Evolutionary conservation across 2,113 vertebrate genomes (phyloP).

Genomic region (Pangasianodon hypophthalmus): DNA sequence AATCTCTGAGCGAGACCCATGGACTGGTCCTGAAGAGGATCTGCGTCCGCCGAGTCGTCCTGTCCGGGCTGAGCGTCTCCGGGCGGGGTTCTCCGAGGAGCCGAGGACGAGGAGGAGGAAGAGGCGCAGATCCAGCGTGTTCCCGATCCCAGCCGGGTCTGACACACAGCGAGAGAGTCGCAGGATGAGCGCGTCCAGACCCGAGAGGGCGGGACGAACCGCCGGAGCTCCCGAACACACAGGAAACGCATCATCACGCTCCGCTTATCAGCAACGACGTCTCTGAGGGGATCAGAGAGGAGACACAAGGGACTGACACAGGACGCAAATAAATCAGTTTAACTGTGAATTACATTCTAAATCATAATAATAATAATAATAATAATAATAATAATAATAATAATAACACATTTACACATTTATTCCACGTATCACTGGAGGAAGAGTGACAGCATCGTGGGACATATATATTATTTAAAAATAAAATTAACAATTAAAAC

Average conservation of each 20-base stretch:
- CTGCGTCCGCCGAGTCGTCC: conserved; percentile 70
- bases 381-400: neutral
- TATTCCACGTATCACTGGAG: neutral
- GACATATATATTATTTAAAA: no score
- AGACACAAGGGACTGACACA: neutral
- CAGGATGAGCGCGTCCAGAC: neutral
- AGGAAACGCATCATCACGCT: conserved; percentile 43
- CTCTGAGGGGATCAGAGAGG: conserved; percentile 13
- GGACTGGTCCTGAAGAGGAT: conserved; percentile 93
- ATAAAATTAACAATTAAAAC: no score
- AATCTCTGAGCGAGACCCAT: conserved; percentile 89
- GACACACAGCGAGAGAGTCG: neutral
- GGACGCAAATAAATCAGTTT: neutral
- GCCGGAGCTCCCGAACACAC: conserved; percentile 1
- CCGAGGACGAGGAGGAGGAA: conserved; percentile 3
- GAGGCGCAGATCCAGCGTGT: conserved; percentile 68
- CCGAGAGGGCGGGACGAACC: conserved; percentile 6
- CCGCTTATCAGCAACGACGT: neutral
- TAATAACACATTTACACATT: no score
- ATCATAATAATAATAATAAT: neutral
- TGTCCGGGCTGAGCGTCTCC: conserved; percentile 20
- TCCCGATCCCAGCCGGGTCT: conserved; percentile 33
- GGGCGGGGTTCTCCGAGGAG: conserved; percentile 54
- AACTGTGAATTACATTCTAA: neutral
- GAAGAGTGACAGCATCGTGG: no score